Evolutionary conservation across 2,113 vertebrate species (phyloP).

Genomic region (Athene noctua): DNA sequence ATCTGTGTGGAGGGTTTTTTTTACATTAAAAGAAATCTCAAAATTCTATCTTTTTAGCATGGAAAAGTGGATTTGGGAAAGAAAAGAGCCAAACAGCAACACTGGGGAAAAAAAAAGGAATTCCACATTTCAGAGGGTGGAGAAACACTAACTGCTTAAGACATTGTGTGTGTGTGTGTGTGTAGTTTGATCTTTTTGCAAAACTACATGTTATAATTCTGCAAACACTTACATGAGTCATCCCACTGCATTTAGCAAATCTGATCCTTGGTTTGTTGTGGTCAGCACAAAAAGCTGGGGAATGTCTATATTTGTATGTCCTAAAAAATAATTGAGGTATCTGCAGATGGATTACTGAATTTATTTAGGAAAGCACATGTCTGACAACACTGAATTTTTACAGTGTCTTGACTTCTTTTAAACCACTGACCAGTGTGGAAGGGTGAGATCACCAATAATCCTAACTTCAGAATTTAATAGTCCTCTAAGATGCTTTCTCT

Average conservation of each 20-base stretch:
- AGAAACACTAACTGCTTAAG: neutral
- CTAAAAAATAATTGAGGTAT: neutral
- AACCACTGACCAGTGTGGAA: neutral
- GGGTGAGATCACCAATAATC: neutral
- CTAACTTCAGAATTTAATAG: neutral
- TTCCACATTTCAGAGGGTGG: neutral
- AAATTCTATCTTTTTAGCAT: neutral
- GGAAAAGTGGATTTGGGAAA: neutral
- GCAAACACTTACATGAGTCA: neutral
- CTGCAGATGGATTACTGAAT: neutral
- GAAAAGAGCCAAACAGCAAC: neutral
- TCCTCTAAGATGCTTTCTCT: neutral
- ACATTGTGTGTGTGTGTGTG: neutral
- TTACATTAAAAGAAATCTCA: neutral
- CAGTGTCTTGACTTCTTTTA: neutral
- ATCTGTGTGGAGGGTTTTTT: neutral
- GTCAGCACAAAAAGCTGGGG: neutral
- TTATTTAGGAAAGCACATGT: neutral
- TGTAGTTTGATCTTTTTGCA: neutral
- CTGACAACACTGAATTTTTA: neutral
- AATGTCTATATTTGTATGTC: neutral
- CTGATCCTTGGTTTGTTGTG: neutral
- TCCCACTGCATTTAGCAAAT: neutral
- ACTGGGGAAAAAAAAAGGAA: fast-evolving
- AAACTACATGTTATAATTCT: neutral